Base-by-base conservation (phyloP, 2,113 vertebrate species). In the Asarcornis scutulata region DNA sequence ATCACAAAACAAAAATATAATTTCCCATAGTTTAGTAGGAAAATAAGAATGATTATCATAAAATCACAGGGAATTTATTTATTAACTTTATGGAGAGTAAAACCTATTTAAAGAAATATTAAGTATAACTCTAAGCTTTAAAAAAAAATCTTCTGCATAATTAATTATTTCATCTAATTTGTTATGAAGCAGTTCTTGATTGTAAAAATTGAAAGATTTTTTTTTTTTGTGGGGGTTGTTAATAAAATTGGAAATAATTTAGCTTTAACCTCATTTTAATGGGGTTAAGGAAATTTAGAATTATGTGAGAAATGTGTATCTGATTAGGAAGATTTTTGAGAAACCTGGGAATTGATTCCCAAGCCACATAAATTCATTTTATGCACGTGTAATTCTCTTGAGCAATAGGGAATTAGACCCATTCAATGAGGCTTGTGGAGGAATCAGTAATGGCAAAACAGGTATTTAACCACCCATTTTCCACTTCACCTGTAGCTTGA, bases 241-340 rank as follows among this genome's bases (percentile, higher is more conserved):
- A 92, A 95, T 82, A 87, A 84, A 91, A 87, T 95, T 52, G 83
- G 56, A 96, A 96, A 81, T 86, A 83, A 89, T 34, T 82, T 59
- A 82, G 83, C 38, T 91, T 91, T 87, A 89, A 78, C 74, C 84
- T 92, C 40, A 64, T 82, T 92, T 95, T 73, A 79, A 34, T 89
- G 72, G 46, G 64, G 67, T 84, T 91, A 91, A 79, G 83, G 48
- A 91, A 88, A 86, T 66, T 84, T 74, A 58, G 40, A 82, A 74
- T 86, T 64, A 94, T 84, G 75, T 68, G 23, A 66, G 36, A 93
- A 94, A 91, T 50, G 31, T 76, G 59, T 56, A 44, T 93, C 86
- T 83, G 64, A 83, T 92, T 88, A 75, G 62, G 50, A 53, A 77
- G 48, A 52, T 32, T 88, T 84, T 73, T 72, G 77, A 68, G 73